Conservation (phyloP, 2,113 vertebrate species). For the Labrus mixtus region DNA sequence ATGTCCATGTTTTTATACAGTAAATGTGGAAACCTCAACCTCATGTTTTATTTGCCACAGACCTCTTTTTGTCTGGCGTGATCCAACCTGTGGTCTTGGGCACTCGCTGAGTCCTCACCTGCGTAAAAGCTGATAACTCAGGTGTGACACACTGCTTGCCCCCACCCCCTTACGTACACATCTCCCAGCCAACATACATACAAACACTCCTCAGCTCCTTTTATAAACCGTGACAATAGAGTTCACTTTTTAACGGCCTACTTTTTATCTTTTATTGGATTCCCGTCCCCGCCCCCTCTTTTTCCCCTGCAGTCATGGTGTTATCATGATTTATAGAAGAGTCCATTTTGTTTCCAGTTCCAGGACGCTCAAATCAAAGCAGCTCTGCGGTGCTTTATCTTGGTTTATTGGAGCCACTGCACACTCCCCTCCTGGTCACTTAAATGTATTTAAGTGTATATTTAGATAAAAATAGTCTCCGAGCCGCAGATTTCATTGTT, state of each 20-base stretch:
- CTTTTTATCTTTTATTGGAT: slow-evolving; percentile 78
- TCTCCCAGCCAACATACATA: background rate
- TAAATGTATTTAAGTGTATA: slow-evolving; percentile 81
- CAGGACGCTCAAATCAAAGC: slow-evolving; percentile 78
- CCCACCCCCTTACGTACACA: background rate
- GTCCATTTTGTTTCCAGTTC: slow-evolving; percentile 80
- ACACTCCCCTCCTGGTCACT: slow-evolving; percentile 76
- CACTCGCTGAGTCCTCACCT: slow-evolving; percentile 79
- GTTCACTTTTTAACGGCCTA: slow-evolving; percentile 78
- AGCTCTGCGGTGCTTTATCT: slow-evolving; percentile 75
- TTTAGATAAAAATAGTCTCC: slow-evolving; percentile 81
- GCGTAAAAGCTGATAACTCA: slow-evolving; percentile 74
- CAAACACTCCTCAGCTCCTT: background rate
- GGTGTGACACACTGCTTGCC: slow-evolving; percentile 4
- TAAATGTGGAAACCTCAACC: background rate
- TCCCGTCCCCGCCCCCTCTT: slow-evolving; percentile 53
- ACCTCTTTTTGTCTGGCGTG: slow-evolving; percentile 80
- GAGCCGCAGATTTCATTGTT: slow-evolving; percentile 77
- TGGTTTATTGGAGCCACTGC: slow-evolving; percentile 75
- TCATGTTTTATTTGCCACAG: slow-evolving; percentile 77
- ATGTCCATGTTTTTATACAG: no score
- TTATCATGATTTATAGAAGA: slow-evolving; percentile 83
- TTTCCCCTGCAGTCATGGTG: slow-evolving; percentile 69
- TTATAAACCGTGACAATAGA: slow-evolving; percentile 31
- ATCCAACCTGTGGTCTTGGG: slow-evolving; percentile 81